Percentiles rank a stretch among this genome's conserved stretches.
Conservation (phyloP, 2,888 invertebrate genomes). For the Dione juno region DNA sequence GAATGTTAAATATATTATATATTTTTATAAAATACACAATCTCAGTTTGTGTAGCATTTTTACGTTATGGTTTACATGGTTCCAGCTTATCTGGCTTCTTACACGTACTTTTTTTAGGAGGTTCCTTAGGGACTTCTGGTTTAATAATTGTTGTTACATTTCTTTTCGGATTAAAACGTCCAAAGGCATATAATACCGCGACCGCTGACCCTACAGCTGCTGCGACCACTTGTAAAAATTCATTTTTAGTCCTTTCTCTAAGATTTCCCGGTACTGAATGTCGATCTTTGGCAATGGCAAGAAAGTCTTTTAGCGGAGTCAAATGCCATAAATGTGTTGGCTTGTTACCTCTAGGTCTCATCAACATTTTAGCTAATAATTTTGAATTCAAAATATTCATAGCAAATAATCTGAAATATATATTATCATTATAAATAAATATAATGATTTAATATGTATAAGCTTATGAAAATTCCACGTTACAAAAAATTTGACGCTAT, state of each 20-base stretch:
- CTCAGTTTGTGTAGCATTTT: background rate
- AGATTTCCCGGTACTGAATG: conserved; percentile 39
- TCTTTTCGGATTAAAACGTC: conserved; percentile 42
- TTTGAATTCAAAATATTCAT: background rate
- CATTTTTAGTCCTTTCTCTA: conserved; percentile 42
- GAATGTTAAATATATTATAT: background rate
- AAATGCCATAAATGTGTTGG: conserved; percentile 64
- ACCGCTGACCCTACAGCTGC: conserved; percentile 39
- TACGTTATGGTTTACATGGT: conserved; percentile 4
- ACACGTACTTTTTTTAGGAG: background rate
- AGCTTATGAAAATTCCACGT: background rate
- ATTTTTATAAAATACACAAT: background rate
- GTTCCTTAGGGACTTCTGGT: conserved; percentile 13
- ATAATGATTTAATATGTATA: background rate
- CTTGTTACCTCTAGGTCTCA: conserved; percentile 54
- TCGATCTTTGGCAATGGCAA: conserved; percentile 49
- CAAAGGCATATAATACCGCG: conserved; percentile 50
- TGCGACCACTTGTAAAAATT: conserved; percentile 46
- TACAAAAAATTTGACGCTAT: background rate
- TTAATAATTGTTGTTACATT: conserved; percentile 14
- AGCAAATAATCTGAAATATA: background rate
- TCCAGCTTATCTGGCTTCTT: background rate
- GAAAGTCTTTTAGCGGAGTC: conserved; percentile 57
- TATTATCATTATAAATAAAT: background rate
- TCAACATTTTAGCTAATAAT: conserved; percentile 32